Evolutionary conservation across 2,797 vertebrate genomes (phyloP).

Genomic region (Helostoma temminkii): DNA sequence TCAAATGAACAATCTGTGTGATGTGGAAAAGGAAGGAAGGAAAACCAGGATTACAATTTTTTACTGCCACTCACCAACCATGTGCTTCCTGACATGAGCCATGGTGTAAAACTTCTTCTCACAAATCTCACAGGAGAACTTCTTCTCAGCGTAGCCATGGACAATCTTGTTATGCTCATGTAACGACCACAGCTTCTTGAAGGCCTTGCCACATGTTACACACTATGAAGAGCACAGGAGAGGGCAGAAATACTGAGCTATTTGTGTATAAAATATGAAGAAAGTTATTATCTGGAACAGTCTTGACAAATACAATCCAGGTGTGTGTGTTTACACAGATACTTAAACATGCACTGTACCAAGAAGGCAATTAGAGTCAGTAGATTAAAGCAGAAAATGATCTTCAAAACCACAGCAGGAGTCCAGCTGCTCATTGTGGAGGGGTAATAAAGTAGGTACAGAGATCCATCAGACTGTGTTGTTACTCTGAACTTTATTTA

Average conservation of each 20-base stretch:
- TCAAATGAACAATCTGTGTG: slow-evolving; percentile 44
- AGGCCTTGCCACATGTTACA: slow-evolving; percentile 93
- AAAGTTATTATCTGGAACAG: slow-evolving; percentile 22
- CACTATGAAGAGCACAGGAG: slow-evolving; percentile 81
- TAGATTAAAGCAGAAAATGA: slow-evolving; percentile 71
- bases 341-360: slow-evolving; percentile 45
- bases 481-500: slow-evolving; percentile 25
- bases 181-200: slow-evolving; percentile 99
- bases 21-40: slow-evolving; percentile 1
- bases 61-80: slow-evolving; percentile 92
- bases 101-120: slow-evolving; percentile 99
- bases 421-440: slow-evolving; percentile 60
- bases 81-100: slow-evolving; percentile 99
- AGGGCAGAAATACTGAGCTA: slow-evolving; percentile 7
- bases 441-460: slow-evolving; percentile 31
- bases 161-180: slow-evolving; percentile 99
- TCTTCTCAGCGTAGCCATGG: slow-evolving; percentile 97
- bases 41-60: not conserved
- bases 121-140: slow-evolving; percentile 98
- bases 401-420: slow-evolving; percentile 65
- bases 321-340: slow-evolving; percentile 50
- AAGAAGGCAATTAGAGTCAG: slow-evolving; percentile 59
- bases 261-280: slow-evolving; percentile 15
- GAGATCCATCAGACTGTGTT: slow-evolving; percentile 46
- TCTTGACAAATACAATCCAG: slow-evolving; percentile 34